These are phyloP conservation scores for Anadara kagoshimensis DNA, from an alignment of 1,140 invertebrate species.

Conservation along the genomic window DNA sequence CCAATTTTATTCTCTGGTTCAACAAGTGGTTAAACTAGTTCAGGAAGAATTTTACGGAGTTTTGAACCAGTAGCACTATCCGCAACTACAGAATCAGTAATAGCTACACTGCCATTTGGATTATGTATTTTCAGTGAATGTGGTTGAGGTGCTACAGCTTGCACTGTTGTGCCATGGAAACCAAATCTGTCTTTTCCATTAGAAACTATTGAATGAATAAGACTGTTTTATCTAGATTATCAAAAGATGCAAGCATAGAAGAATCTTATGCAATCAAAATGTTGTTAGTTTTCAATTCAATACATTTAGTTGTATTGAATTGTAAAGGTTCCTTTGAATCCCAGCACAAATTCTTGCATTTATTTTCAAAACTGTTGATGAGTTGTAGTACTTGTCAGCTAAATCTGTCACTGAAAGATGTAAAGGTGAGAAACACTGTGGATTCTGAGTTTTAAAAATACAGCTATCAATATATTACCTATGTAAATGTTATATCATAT, in stretches of 20 bases:
- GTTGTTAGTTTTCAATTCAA: neutral
- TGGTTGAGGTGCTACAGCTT: neutral
- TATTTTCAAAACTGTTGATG: neutral
- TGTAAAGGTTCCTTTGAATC: slow-evolving; percentile 6
- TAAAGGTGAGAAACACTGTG: neutral
- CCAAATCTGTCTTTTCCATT: slow-evolving; percentile 1
- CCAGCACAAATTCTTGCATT: neutral
- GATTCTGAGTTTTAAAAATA: slow-evolving; percentile 12
- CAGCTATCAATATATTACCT: slow-evolving; percentile 1
- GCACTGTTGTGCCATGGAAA: slow-evolving; percentile 11
- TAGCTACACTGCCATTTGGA: no score
- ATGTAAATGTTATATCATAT: no score
- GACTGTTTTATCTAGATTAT: slow-evolving; percentile 9
- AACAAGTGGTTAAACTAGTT: neutral
- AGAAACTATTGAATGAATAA: neutral
- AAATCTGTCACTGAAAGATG: slow-evolving; percentile 4
- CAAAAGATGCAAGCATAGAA: slow-evolving; percentile 13
- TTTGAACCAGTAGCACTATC: no score
- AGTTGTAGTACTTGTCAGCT: neutral
- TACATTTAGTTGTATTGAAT: neutral
- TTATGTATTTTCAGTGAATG: no score
- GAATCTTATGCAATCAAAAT: neutral
- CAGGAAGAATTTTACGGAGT: neutral
- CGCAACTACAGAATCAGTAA: no score
- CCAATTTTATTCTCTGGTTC: neutral